Base-by-base conservation (phyloP, 2,113 vertebrate species). In the Eonycteris spelaea region DNA sequence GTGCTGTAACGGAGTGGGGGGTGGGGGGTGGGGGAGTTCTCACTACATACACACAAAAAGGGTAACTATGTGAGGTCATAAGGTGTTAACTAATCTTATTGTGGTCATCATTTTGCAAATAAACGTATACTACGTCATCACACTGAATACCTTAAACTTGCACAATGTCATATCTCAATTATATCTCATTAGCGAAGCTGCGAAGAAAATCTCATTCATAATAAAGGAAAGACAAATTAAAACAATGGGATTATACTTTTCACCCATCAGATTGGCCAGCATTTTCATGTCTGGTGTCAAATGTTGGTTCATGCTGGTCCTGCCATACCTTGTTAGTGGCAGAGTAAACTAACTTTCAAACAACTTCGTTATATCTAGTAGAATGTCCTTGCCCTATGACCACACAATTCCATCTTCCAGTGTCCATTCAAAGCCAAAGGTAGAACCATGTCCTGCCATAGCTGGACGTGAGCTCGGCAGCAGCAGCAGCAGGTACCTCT, bases 161-260 rank as follows among this genome's bases (percentile, higher is more conserved):
- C 26, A 70, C 33, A 65, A 11, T 22, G 30, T 93, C 13, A 45
- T 57, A 45, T 57, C 26, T 55, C 68, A 55, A 5, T 30, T 63
- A 15, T 35, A 75, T 67, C 57, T 83, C 24, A 74, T 83, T 24
- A 74, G 28, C 75, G 57, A 57, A 83, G 9, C 57, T 45, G 24
- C 55, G 26, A 14, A 63, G 68, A 45, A 74, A 65, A 2, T 11
- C 51, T 71, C 43, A 38, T 21, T 35, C 15, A 22, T 35, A 45
- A 40, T 24, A 86, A 88, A 16, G 43, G n/a, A 75, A 80, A 68
- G 80, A 15, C 59, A 92, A 80, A 85, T 57, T 28, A 79, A 91
- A 84, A 73, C 38, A 65, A 53, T 10, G 51, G 63, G 21, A 77
- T 70, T 26, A 43, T n/a, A 78, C 18, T 84, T 63, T 71, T 75